Conservation (phyloP, 1,140 invertebrate genomes). For the Cyclargus thomasi region DNA sequence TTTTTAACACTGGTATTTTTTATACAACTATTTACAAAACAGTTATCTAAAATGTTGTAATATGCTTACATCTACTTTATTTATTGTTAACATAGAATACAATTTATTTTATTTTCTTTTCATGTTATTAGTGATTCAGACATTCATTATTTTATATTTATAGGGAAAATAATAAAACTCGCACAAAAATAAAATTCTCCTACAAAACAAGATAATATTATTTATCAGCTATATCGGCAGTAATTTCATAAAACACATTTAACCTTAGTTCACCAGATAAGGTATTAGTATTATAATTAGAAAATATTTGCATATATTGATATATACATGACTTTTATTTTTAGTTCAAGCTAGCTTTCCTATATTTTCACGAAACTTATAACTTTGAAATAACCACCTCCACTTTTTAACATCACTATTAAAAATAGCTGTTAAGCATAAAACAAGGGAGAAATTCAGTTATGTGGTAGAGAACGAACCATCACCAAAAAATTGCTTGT, state of each 20-base stretch:
- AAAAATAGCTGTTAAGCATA: not conserved
- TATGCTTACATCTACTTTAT: too few species aligned
- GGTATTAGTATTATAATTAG: not conserved
- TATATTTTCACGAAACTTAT: not conserved
- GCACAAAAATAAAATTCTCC: not conserved
- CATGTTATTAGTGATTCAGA: too few species aligned
- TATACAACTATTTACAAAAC: too few species aligned
- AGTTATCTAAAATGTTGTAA: too few species aligned
- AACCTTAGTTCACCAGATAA: constrained; percentile 5
- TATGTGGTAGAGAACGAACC: constrained; percentile 45
- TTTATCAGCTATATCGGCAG: constrained; percentile 4
- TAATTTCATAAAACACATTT: not conserved
- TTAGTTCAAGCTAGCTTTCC: not conserved
- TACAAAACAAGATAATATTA: not conserved
- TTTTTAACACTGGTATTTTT: too few species aligned
- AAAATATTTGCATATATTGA: not conserved
- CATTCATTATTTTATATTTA: not conserved
- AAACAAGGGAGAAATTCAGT: not conserved
- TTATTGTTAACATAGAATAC: too few species aligned
- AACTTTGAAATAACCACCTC: not conserved
- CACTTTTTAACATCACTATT: not conserved
- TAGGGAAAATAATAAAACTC: not conserved
- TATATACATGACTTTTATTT: not conserved
- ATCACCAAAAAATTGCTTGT: constrained; percentile 72
- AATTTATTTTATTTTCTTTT: too few species aligned